Percentiles rank a stretch among this genome's conserved stretches.
Evolutionary conservation across 2,797 vertebrate species (phyloP).

Genomic region (Limnodromus scolopaceus): DNA sequence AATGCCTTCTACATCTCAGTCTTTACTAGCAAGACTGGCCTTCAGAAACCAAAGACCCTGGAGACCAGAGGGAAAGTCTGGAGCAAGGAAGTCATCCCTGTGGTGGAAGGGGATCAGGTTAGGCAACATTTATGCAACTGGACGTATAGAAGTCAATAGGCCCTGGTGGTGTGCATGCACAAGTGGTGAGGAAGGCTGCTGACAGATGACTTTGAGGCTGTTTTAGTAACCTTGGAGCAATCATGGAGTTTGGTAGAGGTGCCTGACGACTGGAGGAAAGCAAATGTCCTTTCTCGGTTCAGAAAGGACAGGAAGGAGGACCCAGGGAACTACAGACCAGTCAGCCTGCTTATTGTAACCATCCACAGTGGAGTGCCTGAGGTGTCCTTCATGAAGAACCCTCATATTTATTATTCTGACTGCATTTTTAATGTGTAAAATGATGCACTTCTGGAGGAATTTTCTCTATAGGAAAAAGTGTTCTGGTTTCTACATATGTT

Average conservation of each 20-base stretch:
- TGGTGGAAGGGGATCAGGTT: not conserved
- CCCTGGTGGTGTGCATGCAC: not conserved
- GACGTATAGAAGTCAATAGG: not conserved
- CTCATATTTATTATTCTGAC: not conserved
- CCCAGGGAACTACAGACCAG: not conserved
- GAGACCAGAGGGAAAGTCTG: not conserved
- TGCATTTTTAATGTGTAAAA: not conserved
- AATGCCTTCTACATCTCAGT: not conserved
- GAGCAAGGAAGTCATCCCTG: not conserved
- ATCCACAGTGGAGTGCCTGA: no score
- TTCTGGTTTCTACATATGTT: not conserved
- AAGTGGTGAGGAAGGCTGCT: not conserved
- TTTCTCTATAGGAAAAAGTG: not conserved
- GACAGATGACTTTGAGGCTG: not conserved
- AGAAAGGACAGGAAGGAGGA: not conserved
- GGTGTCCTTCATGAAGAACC: accelerated
- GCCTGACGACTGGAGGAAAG: not conserved
- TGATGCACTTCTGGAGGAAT: not conserved
- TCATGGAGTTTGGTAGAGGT: not conserved
- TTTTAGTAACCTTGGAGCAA: not conserved
- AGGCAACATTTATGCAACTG: not conserved
- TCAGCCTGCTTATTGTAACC: no score
- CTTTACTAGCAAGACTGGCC: no score
- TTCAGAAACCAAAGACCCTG: not conserved
- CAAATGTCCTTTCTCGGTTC: not conserved